Percentiles rank a stretch among this genome's conserved stretches.
These are phyloP conservation scores for Gymnosoma rotundatum DNA, from an alignment of 2,888 invertebrate species.

Conservation along the genomic window DNA sequence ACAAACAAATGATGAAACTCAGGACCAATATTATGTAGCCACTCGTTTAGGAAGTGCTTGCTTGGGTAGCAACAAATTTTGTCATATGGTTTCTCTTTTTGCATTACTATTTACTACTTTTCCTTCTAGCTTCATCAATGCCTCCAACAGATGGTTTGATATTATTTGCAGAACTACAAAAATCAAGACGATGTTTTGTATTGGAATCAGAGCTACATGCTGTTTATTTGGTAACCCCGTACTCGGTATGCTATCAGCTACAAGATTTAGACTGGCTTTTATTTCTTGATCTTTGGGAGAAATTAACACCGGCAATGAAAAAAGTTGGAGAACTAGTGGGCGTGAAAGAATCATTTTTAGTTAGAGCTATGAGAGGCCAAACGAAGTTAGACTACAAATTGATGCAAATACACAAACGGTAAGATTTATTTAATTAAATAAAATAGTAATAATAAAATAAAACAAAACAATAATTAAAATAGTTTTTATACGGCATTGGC, in stretches of 20 bases:
- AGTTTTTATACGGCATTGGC: conserved; percentile 95
- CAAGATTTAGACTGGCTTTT: conserved; percentile 91
- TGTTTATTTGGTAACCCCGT: conserved; percentile 97
- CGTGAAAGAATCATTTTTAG: conserved; percentile 92
- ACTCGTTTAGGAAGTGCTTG: conserved; percentile 96
- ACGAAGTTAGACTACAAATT: conserved; percentile 84
- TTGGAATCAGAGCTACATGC: conserved; percentile 97
- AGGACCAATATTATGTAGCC: conserved; percentile 85
- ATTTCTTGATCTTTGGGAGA: conserved; percentile 91
- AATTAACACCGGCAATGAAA: conserved; percentile 89
- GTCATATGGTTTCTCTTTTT: not conserved
- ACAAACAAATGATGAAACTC: conserved; percentile 83
- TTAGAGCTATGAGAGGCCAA: conserved; percentile 88
- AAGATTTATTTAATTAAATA: conserved; percentile 43
- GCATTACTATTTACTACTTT: not conserved
- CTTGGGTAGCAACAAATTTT: conserved; percentile 82
- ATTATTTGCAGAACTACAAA: conserved; percentile 94
- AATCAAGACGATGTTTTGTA: conserved; percentile 94
- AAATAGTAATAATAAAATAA: conserved; percentile 3
- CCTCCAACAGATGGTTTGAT: conserved; percentile 96
- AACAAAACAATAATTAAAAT: not conserved
- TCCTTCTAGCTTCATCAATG: conserved; percentile 88
- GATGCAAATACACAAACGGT: conserved; percentile 87
- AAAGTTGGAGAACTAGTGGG: conserved; percentile 95
- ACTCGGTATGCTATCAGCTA: conserved; percentile 91